Evolutionary conservation across 2,113 vertebrate genomes (phyloP), one percentile per base, ranked within the genome.

Genomic region (Oreochromis tanganicae): DNA sequence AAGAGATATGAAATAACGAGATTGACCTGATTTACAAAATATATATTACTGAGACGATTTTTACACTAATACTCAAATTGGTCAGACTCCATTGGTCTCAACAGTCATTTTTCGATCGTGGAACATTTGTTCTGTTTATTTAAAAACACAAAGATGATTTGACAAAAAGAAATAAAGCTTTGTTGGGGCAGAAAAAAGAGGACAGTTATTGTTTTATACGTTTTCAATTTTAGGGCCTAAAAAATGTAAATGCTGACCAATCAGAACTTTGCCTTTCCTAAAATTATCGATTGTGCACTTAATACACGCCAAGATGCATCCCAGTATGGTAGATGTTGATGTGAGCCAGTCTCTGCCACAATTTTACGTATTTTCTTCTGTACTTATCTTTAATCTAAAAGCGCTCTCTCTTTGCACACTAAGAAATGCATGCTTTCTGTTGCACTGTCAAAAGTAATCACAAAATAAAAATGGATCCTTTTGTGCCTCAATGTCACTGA

Each of bases 221-320:
- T 32, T 19, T 8, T 2, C 8, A 36, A 9, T 68, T 17, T 34
- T 43, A 75, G 48, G 21, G 3, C 9, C 46, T 10, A 16, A 34
- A 9, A 14, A 27, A 43, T 75, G 12, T 48, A 81, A 61, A 32
- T 21, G 5, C 9, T 16, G 19, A 9, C 19, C 10, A 1, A 27
- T 2, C 9, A 38, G 63, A 21, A 41, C 63, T 29, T 27, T 48
- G 13, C 8, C 21, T 82, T 57, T 82, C 19, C 5, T 75, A 21
- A 63, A 56, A 38, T 56, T 5, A 55, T 0, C 10, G 1, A 80
- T 4, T 27, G 3, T 34, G 4, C 43, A 16, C 63, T 7, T 68
- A 14, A 68, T 43, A 27, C 34, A 21, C 0, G 7, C 1, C 21
- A 1, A 12, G 0, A 41, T 29, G 56, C 7, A 1, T 54, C 29